Evolutionary conservation across 2,888 invertebrate species (phyloP), one percentile per base, ranked within the genome.

Genomic region (Scaptomyza flava): DNA sequence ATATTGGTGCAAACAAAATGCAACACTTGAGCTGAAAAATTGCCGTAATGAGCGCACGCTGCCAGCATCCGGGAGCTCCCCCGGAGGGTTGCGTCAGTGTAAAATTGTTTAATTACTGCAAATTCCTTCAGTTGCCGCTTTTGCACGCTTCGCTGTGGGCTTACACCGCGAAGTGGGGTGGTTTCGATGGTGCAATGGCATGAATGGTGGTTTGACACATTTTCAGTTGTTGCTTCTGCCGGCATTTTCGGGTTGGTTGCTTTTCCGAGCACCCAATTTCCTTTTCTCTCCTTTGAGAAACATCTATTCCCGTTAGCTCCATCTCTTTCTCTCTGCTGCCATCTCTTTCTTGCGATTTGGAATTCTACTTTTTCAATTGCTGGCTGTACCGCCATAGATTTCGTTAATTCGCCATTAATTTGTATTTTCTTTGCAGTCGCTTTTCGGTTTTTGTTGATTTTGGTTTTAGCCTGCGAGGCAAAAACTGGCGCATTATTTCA

Each of bases 1-100:
- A 82, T 88, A 82, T 82, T 88, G 88, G 78, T 71, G 89, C 89
- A 83, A 88, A 88, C 89, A 83, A 88, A 82, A 88, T 82, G 82
- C 89, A 88, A 86, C 89, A 88, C 89, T 82, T 83, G 87, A 88
- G 86, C 74, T 82, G 82, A 82, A 86, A 82, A 82, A 82, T 82
- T 88, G 78, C 81, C 89, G 81, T 88, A 82, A 88, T 83, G 82
- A 82, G 83, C 81, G 78, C 77, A 77, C 47, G 74, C 66, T 66
- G 61, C 50, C 63, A 57, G 67, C 62, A 67, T 62, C 67, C 75
- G 74, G 53, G 57, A 17, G 9, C 17, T 6, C 17, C 82, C 79
- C 81, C 47, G 54, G 59, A 67, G 81, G 72, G 65, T 72, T 77
- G 81, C 77, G 64, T 72, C 75, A 70, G 66, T 77, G 77, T 58